phyloP scores from a whole-genome alignment of 1,140 invertebrate genomes.

The Saccostrea glomerata region DNA sequence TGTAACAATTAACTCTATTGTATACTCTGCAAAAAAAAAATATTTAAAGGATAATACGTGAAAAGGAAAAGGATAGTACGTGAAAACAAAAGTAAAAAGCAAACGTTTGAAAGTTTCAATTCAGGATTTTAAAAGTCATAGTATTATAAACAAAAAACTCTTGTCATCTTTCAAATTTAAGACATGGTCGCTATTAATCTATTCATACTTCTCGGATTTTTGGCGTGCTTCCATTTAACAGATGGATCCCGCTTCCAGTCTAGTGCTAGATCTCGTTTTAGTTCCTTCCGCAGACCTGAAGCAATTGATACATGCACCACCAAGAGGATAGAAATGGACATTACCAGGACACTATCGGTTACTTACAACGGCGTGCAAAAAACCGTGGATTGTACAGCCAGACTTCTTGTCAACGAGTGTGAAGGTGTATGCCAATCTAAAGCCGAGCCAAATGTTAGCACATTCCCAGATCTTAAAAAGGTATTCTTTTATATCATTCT shows the following conservation, averaged over 20 bases:
- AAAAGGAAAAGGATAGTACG: too few species aligned
- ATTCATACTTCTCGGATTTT: neutral
- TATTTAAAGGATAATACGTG: too few species aligned
- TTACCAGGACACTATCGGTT: neutral
- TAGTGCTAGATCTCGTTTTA: too few species aligned
- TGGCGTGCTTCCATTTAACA: neutral
- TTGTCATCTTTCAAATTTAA: neutral
- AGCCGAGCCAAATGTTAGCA: neutral
- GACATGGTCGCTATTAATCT: neutral
- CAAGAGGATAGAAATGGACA: slow-evolving; percentile 9
- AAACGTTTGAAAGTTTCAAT: too few species aligned
- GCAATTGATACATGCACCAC: neutral
- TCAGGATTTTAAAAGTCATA: too few species aligned
- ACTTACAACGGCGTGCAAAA: neutral
- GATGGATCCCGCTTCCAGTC: neutral
- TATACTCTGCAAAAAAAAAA: too few species aligned
- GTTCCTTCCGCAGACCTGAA: neutral
- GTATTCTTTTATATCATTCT: neutral
- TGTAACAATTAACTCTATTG: too few species aligned
- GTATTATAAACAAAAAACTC: too few species aligned
- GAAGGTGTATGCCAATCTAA: slow-evolving; percentile 1
- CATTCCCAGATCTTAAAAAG: slow-evolving; percentile 15
- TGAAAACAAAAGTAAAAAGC: too few species aligned
- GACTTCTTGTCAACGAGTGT: slow-evolving; percentile 14
- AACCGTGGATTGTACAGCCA: slow-evolving; percentile 17